phyloP scores from a whole-genome alignment of 2,113 vertebrate genomes.

The Pelmatolapia mariae region DNA sequence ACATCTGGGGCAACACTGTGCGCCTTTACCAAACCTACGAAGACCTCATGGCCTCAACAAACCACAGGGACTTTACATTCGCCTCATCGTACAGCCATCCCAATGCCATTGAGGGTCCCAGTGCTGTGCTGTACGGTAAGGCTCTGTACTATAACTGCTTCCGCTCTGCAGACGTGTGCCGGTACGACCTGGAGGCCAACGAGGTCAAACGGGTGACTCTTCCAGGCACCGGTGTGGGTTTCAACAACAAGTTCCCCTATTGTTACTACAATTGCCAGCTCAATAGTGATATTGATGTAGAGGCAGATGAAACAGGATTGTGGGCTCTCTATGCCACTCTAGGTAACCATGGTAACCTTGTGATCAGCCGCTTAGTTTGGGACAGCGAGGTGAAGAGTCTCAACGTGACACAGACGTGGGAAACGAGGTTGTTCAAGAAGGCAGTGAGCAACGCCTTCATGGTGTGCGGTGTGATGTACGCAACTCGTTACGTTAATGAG shows the following conservation, averaged over 20 bases:
- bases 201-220: conserved; percentile 26
- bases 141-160: conserved; percentile 76
- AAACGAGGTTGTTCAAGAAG: conserved; percentile 74
- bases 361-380: conserved; percentile 53
- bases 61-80: conserved; percentile 18
- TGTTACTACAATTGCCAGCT: too few species aligned
- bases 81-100: neutral
- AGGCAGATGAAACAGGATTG: too few species aligned
- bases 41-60: conserved; percentile 67
- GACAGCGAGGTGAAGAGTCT: neutral
- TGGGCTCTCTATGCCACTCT: conserved; percentile 55
- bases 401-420: conserved; percentile 76
- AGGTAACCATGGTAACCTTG: conserved; percentile 66
- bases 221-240: conserved; percentile 20
- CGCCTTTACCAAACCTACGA: conserved; percentile 72
- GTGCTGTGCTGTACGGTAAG: conserved; percentile 70
- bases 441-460: conserved; percentile 84
- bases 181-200: conserved; percentile 49
- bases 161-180: conserved; percentile 45
- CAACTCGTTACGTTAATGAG: accelerated
- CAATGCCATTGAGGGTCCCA: conserved; percentile 72
- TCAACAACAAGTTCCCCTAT: too few species aligned
- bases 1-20: conserved; percentile 61
- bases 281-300: too few species aligned
- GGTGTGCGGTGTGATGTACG: conserved; percentile 78